A percentile compares a stretch with the other conserved stretches of the same genome.
phyloP scores from a whole-genome alignment of 1,140 invertebrate species.

The Drosophila murphyi region DNA sequence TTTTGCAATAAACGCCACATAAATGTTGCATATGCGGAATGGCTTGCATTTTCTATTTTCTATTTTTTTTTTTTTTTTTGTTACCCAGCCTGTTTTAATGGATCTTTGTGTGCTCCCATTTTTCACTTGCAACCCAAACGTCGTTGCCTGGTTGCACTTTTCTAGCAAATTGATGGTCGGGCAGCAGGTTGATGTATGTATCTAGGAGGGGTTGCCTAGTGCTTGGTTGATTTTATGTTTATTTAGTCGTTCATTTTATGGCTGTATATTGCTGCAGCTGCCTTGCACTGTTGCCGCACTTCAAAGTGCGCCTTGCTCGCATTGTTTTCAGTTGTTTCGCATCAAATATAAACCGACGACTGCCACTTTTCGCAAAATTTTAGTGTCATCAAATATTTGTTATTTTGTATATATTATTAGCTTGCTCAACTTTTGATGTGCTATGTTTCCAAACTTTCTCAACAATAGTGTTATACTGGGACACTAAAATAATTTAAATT shows the following conservation, averaged over 20 bases:
- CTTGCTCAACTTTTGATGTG: no score
- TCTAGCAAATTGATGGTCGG: slow-evolving; percentile 36
- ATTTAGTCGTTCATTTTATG: slow-evolving; percentile 41
- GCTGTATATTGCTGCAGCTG: not conserved
- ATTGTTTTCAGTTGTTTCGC: no score
- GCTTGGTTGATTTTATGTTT: slow-evolving; percentile 42
- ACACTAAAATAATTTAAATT: not conserved
- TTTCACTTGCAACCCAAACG: slow-evolving; percentile 32
- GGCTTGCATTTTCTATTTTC: slow-evolving; percentile 35
- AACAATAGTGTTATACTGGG: no score
- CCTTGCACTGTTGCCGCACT: slow-evolving; percentile 6
- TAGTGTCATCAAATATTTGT: no score
- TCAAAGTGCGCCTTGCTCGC: not conserved
- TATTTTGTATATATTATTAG: no score
- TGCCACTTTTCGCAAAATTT: no score
- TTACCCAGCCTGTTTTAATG: slow-evolving; percentile 45
- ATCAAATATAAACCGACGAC: no score
- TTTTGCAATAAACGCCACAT: slow-evolving; percentile 55
- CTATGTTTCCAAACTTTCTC: not conserved
- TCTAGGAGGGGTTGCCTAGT: not conserved
- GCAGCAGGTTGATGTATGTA: no score
- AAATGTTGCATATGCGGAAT: slow-evolving; percentile 62
- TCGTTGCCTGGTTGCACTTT: slow-evolving; percentile 37
- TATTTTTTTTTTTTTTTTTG: slow-evolving; percentile 21
- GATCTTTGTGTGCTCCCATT: slow-evolving; percentile 46